Evolutionary conservation across 1,140 invertebrate species (phyloP).

Genomic region (Bombus waltoni): DNA sequence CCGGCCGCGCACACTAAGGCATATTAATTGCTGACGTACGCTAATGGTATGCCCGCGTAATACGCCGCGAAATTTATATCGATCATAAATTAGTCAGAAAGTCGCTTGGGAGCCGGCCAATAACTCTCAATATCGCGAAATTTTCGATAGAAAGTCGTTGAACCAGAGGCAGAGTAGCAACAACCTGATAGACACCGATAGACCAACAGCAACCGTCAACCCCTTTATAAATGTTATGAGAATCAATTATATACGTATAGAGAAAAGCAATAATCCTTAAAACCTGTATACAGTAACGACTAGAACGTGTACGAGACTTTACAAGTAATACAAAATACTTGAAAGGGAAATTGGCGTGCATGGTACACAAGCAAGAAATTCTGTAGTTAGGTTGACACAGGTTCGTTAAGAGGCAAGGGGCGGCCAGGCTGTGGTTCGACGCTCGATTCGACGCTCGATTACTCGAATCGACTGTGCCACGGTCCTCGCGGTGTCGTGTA

Average conservation of each 20-base stretch:
- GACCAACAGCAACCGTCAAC: background rate
- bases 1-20: slow-evolving; percentile 38
- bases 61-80: slow-evolving; percentile 54
- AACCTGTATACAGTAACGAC: background rate
- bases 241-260: background rate
- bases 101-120: slow-evolving; percentile 5
- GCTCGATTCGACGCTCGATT: slow-evolving; percentile 35
- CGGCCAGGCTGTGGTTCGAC: background rate
- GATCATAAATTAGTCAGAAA: slow-evolving; percentile 64
- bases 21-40: slow-evolving; percentile 66
- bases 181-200: background rate
- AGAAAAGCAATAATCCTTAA: background rate
- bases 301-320: background rate
- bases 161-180: background rate
- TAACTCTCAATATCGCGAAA: slow-evolving; percentile 25
- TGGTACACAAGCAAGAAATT: background rate
- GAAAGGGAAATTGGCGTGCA: background rate
- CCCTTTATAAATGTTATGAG: background rate
- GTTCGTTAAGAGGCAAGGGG: background rate
- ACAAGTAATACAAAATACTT: background rate
- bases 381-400: background rate
- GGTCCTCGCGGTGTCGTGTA: slow-evolving; percentile 12
- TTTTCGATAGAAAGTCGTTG: background rate
- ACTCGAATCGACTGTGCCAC: slow-evolving; percentile 31
- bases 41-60: slow-evolving; percentile 56